Base-by-base conservation (phyloP, 2,113 vertebrate species). In the Muntiacus muntjak region DNA sequence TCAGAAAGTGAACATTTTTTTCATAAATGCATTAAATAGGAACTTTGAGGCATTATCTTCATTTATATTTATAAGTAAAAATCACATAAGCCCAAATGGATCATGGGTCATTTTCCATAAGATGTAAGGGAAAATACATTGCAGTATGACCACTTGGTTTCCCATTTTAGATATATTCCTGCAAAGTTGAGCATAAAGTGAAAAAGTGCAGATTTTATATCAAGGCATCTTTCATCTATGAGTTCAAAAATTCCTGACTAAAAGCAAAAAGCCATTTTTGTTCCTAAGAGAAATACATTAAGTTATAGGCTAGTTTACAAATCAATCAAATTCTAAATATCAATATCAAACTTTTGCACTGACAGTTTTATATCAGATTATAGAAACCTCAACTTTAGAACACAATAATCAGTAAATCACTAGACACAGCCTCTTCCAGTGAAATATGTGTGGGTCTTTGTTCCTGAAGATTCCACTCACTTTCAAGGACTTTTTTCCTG, bases 51-150 rank as follows among this genome's bases (percentile, higher is more conserved):
- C 82, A 78, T 89, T 94, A 85, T 71, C 43, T 40, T 90, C 87
- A 95, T 84, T 83, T 87, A 92, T 95, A 94, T 95, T 97, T 92
- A 95, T 97, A 55, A 92, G 36, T 95, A 78, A 58, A 96, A 62
- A 57, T 95, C 43, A 50, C 36, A 55, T 21, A 96, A 92, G 36
- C 8, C 6, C 60, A 82, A 89, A 62, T 84, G 47, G 47, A 87
- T 95, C 43, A 71, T 84, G 54, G 90, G 33, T 87, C 62, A 81
- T 84, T 87, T 95, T 67, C 84, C 47, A 81, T 55, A 33, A 96
- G 83, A 52, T 92, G 16, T 33, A 79, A 23, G 15, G 19, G 7
- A 87, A 92, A 92, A 83, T 50, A 52, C n/a, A 17, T 25, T 94
- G 55, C 50, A 89, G 81, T 79, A 43, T 52, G 64, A 30, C 36